Evolutionary conservation across 1,140 invertebrate genomes (phyloP), one percentile per base, ranked within the genome.

Genomic region (Caerostris extrusa): DNA sequence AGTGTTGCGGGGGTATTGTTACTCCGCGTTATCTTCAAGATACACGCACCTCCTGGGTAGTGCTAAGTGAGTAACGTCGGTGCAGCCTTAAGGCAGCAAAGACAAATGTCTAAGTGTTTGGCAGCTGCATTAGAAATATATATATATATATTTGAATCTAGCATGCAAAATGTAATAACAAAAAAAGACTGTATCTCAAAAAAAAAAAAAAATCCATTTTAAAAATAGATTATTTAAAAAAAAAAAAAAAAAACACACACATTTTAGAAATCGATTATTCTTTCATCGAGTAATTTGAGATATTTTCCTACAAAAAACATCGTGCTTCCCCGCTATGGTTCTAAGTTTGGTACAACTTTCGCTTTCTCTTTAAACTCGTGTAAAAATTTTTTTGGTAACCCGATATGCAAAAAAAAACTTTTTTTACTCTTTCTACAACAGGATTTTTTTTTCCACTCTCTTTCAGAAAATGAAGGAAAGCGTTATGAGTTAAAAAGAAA

Each of bases 291-390:
- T 60, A 58, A 85, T 58, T 58, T 85, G 83, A 85, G 55, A 57
- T 57, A 57, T 85, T 85, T 85, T 85, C 58, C 83, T n/a, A 34
- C 83, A 34, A 58, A 85, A 34, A 85, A 60, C 17, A 58, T 85
- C 82, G 3, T 56, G 56, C 82, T 58, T n/a, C 56, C 8, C 8
- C 5, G n/a, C 17, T 7, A 12, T 14, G 7, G 34, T 58, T 85
- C 83, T 85, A 85, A 85, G 56, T 85, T 85, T 17, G 83, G 83
- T 34, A 34, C 83, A 85, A 58, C 5, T 34, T 14, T n/a, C 56
- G 19, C 7, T 7, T 57, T 58, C 82, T 85, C 55, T 85, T 85
- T 19, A n/a, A 19, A 56, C 83, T 58, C 83, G 83, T 85, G 83
- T 58, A 85, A 85, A 77, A 34, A 19, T 17, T 57, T 17, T 57